Evolutionary conservation across 2,113 vertebrate genomes (phyloP).

Genomic region (Labeo catla): DNA sequence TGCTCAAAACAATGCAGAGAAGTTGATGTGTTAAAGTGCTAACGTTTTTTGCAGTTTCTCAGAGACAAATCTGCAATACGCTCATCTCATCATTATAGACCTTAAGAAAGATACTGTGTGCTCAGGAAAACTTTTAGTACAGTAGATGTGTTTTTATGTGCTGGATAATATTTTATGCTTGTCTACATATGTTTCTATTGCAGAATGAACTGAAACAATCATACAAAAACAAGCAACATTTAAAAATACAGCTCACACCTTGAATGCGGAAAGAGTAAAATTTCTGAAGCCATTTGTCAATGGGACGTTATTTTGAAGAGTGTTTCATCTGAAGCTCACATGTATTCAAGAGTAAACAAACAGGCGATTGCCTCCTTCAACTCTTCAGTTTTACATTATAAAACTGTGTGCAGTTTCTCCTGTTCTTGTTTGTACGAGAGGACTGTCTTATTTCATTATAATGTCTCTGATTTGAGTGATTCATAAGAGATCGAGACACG

Average conservation of each 20-base stretch:
- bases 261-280: not conserved
- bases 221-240: not conserved
- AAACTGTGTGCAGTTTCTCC: not conserved
- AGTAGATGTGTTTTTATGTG: not conserved
- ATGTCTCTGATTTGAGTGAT: not conserved
- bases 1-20: not conserved
- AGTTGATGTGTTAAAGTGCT: not conserved
- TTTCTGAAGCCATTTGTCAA: too few relatives aligned
- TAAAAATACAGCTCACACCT: not conserved
- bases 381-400: not conserved
- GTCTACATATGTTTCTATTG: constrained; percentile 17
- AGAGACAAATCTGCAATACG: not conserved
- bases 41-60: not conserved
- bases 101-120: not conserved
- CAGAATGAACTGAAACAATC: not conserved
- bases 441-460: not conserved
- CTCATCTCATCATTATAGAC: not conserved
- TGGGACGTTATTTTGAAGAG: too few relatives aligned
- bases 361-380: not conserved
- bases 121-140: not conserved
- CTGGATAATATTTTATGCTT: constrained; percentile 19
- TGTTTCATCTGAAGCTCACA: not conserved
- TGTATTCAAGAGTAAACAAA: not conserved
- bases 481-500: not conserved
- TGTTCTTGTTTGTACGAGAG: not conserved